A percentile compares a stretch with the other conserved stretches of the same genome.
Evolutionary conservation across 2,797 vertebrate genomes (phyloP).

Genomic region (Sphaeramia orbicularis): DNA sequence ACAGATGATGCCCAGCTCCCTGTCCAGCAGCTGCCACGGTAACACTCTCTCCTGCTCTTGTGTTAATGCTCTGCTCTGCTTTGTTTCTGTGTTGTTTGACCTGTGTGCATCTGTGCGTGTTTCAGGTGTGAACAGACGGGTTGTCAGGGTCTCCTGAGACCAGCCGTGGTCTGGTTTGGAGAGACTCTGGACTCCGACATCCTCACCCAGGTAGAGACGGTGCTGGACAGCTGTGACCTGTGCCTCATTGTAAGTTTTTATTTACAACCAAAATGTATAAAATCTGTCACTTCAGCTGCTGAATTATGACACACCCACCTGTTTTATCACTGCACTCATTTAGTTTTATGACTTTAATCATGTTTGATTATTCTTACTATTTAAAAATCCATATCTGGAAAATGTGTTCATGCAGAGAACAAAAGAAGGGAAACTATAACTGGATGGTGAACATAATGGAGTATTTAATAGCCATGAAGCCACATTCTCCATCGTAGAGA

Average conservation of each 20-base stretch:
- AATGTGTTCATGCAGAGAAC: too few species aligned
- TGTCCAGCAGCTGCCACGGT: conserved; percentile 92
- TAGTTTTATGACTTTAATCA: too few species aligned
- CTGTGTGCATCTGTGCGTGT: conserved; percentile 35
- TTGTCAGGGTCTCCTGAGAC: conserved; percentile 92
- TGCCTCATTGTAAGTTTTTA: conserved; percentile 91
- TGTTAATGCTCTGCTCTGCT: neutral
- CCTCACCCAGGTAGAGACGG: conserved; percentile 87
- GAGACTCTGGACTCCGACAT: conserved; percentile 91
- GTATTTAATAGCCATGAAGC: too few species aligned
- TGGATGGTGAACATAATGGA: too few species aligned
- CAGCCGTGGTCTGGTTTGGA: conserved; percentile 97
- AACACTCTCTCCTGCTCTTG: neutral
- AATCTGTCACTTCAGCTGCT: neutral
- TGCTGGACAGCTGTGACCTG: conserved; percentile 92
- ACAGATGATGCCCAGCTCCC: conserved; percentile 88
- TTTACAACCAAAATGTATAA: neutral
- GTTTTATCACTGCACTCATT: neutral
- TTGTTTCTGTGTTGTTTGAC: conserved; percentile 30
- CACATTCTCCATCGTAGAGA: too few species aligned
- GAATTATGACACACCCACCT: neutral
- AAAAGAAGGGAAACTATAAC: too few species aligned
- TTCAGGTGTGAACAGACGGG: conserved; percentile 88
- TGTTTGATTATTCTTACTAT: too few species aligned
- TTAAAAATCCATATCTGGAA: too few species aligned